These are phyloP conservation scores for Micrasema longulum DNA, from an alignment of 1,140 invertebrate genomes.

Conservation along the genomic window DNA sequence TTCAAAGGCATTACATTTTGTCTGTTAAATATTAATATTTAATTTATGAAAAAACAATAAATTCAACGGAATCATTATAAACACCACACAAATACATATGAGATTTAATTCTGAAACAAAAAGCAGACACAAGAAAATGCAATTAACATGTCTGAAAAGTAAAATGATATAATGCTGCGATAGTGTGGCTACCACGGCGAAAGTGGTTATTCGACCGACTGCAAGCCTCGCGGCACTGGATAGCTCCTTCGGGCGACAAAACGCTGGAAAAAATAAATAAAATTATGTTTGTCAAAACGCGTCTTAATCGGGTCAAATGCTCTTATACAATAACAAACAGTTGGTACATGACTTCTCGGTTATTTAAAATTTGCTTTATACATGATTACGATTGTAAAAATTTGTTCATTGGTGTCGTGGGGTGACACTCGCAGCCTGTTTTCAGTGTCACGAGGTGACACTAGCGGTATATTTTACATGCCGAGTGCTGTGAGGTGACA, in stretches of 20 bases:
- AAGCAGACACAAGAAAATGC: conserved; percentile 34
- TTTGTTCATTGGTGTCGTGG: background rate
- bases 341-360: background rate
- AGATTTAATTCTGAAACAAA: conserved; percentile 37
- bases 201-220: background rate
- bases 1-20: background rate
- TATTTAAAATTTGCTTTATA: background rate
- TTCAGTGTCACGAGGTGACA: background rate
- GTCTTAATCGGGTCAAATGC: background rate
- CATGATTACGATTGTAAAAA: background rate
- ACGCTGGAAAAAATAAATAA: conserved; percentile 33
- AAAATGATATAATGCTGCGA: background rate
- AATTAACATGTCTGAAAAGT: background rate
- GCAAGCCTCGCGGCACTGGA: background rate
- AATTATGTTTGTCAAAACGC: conserved; percentile 25
- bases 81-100: no score
- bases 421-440: background rate
- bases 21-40: background rate
- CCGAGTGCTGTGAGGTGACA: no score
- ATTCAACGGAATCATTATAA: no score
- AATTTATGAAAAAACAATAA: background rate
- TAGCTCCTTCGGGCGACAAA: background rate
- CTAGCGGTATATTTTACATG: background rate
- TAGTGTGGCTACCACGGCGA: background rate
- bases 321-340: conserved; percentile 5